Base-by-base conservation (phyloP, 2,113 vertebrate species). In the Centrocercus urophasianus region DNA sequence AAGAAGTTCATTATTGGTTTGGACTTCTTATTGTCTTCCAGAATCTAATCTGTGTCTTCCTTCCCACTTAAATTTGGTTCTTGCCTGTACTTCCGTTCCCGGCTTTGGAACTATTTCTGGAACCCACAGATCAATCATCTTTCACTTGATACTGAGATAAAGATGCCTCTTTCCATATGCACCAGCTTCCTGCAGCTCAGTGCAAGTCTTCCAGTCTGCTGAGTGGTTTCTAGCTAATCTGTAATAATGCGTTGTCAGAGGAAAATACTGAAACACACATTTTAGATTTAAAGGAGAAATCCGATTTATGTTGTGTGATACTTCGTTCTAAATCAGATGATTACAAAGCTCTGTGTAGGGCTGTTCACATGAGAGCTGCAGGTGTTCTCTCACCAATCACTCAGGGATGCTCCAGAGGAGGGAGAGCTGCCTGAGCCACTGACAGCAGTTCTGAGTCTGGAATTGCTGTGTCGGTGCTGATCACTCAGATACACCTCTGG, bases 21-120 rank as follows among this genome's bases (percentile, higher is more conserved):
- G 90, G 82, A 32, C 89, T 95, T 64, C 30, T 90, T 73, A 93
- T 93, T 96, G 95, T 94, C 82, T 70, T 88, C 64, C 79, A 91
- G 83, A 95, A 93, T 93, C 94, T 96, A 97, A 97, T 95, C 96
- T 89, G 92, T 82, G 86, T 95, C 95, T 92, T 84, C 86, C 91
- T 95, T 95, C 82, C 95, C 69, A 83, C 72, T 95, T 69, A 2
- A 34, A 60, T 83, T 91, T 83, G 87, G 32, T 63, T 60, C 78
- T 93, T 82, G 74, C 40, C 70, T 42, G 42, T 79, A 80, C 60
- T 96, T 96, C 96, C 85, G 89, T 95, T 95, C 91, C 94, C 7
- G 79, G 87, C 78, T 86, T 60, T 93, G 95, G 76, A 64, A 34
- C 95, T 96, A 95, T 94, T 95, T 64, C 82, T 93, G 94, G 91